Percentiles rank a stretch among this genome's conserved stretches.
These are phyloP conservation scores for Tetraneura akinire DNA, from an alignment of 1,140 invertebrate species.

Conservation along the genomic window DNA sequence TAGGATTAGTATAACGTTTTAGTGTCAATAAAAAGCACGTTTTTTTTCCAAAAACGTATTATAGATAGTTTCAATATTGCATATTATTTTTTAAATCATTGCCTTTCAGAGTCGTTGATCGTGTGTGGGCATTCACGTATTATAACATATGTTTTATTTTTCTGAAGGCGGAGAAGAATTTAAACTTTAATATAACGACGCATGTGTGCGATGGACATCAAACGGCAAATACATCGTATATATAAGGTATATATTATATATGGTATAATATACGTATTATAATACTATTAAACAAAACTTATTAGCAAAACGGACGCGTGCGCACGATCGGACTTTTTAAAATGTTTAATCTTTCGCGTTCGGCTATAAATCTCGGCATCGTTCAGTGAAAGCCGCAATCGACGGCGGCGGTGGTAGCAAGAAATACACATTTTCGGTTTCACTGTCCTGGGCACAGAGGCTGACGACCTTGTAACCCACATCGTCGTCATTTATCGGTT, in stretches of 20 bases:
- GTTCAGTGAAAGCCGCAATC: conserved; percentile 10
- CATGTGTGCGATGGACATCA: background rate
- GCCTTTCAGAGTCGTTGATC: too few species aligned
- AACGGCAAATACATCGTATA: background rate
- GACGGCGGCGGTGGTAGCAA: too few species aligned
- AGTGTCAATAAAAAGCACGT: too few species aligned
- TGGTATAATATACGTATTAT: too few species aligned
- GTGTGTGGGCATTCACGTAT: too few species aligned
- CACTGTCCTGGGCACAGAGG: background rate
- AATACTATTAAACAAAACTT: background rate
- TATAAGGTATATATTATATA: background rate
- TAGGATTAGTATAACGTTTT: too few species aligned
- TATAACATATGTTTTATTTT: too few species aligned
- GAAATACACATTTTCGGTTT: conserved; percentile 36
- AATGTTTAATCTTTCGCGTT: background rate
- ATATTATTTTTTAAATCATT: too few species aligned
- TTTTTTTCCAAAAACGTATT: too few species aligned
- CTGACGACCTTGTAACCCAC: conserved; percentile 45
- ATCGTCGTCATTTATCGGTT: background rate
- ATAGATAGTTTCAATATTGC: too few species aligned
- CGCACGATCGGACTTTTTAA: background rate
- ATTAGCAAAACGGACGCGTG: conserved; percentile 5
- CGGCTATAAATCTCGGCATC: background rate
- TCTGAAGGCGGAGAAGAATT: too few species aligned
- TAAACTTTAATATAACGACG: too few species aligned